Conservation (phyloP, 2,888 invertebrate species). For the Tachystola acroxantha region DNA sequence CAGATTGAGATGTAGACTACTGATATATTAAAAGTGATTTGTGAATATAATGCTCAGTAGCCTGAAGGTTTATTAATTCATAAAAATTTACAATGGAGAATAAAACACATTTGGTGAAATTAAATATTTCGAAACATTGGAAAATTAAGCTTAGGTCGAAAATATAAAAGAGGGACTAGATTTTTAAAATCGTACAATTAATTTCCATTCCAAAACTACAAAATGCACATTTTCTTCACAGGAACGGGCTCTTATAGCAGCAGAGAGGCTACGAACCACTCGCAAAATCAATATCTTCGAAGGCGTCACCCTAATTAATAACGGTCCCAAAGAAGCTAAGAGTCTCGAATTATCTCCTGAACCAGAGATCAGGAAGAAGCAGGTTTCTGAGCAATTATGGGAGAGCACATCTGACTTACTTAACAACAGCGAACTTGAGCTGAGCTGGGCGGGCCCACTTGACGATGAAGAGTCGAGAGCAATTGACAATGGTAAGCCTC, state of each 20-base stretch:
- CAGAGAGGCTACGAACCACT: conserved; percentile 48
- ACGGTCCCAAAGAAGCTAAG: conserved; percentile 47
- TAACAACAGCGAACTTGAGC: conserved; percentile 52
- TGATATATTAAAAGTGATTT: too few species aligned
- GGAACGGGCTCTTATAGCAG: conserved; percentile 63
- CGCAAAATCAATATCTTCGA: conserved; percentile 53
- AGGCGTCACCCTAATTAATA: conserved; percentile 56
- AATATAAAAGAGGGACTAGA: too few species aligned
- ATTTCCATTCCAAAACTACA: too few species aligned
- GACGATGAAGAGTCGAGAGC: conserved; percentile 51
- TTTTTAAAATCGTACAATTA: too few species aligned
- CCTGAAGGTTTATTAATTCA: too few species aligned
- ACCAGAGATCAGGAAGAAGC: conserved; percentile 42
- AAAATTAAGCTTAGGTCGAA: too few species aligned
- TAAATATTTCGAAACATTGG: too few species aligned
- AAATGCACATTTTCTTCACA: too few species aligned
- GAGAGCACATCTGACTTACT: conserved; percentile 49
- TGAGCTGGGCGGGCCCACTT: conserved; percentile 44
- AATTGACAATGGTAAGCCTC: conserved; percentile 51
- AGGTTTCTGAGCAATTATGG: conserved; percentile 56
- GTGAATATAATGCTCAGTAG: too few species aligned
- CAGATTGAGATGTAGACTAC: too few species aligned
- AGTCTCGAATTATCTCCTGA: conserved; percentile 55
- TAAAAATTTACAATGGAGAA: too few species aligned
- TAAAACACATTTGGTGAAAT: too few species aligned